Conservation (phyloP, 2,888 invertebrate genomes). For the Synanthedon andrenaeformis region DNA sequence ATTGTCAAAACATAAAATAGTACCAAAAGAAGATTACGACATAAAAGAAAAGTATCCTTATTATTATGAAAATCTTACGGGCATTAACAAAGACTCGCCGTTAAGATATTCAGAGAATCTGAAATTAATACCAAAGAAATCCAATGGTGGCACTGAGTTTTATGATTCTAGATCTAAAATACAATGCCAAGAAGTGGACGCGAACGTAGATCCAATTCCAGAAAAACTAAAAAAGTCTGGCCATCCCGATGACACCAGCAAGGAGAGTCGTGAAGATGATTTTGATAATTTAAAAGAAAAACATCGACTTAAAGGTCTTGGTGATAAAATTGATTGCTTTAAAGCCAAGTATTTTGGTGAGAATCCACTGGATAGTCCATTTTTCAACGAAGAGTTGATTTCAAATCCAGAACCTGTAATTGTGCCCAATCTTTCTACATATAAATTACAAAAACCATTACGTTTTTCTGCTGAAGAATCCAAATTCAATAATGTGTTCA, state of each 20-base stretch:
- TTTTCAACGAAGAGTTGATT: constrained; percentile 73
- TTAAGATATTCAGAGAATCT: constrained; percentile 76
- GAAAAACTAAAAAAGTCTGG: constrained; percentile 49
- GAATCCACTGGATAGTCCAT: constrained; percentile 80
- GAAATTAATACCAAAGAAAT: constrained; percentile 73
- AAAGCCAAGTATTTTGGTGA: constrained; percentile 81
- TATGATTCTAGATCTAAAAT: constrained; percentile 73
- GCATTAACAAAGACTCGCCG: constrained; percentile 69
- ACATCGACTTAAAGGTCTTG: constrained; percentile 73
- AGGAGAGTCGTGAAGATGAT: constrained; percentile 20
- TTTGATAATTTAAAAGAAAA: constrained; percentile 35
- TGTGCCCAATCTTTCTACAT: constrained; percentile 21
- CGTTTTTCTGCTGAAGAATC: constrained; percentile 8
- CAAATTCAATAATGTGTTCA: constrained; percentile 6
- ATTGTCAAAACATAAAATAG: constrained; percentile 22
- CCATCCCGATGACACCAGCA: constrained; percentile 32
- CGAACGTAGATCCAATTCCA: constrained; percentile 67
- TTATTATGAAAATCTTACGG: constrained; percentile 54
- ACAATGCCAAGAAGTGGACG: constrained; percentile 67
- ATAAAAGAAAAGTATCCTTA: constrained; percentile 74
- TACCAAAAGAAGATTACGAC: constrained; percentile 12
- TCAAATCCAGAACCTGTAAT: constrained; percentile 53
- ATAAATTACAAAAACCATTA: constrained; percentile 14
- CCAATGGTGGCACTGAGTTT: constrained; percentile 76
- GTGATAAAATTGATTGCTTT: constrained; percentile 80